Base-by-base conservation (phyloP, 2,888 invertebrate genomes). In the Liodrosophila aerea region DNA sequence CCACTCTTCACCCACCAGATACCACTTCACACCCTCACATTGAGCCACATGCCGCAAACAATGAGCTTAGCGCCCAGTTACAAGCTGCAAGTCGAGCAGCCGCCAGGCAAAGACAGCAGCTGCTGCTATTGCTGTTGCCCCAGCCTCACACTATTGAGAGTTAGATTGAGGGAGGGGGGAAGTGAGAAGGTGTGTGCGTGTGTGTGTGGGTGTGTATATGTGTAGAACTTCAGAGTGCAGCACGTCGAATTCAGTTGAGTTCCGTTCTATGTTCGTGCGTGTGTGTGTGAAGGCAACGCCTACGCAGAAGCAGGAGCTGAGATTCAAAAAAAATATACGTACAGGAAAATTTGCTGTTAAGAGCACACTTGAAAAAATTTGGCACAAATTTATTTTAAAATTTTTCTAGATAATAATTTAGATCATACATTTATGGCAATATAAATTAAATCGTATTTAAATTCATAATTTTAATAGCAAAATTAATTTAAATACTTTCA, bases 301-400 rank as follows among this genome's bases (percentile, higher is more conserved):
- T 83, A 80, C 81, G 77, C 59, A 70, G 52, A 36, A 40, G 22
- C 22, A 22, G 5, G 22, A 18, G 31, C 7, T 18, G 18, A 36
- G 34, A 16, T 43, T 34, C 34, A 61, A 63, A 73, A 76, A 81
- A 84, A 82, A 81, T 85, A 73, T 85, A 75, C 85, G n/a, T n/a
- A n/a, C n/a, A n/a, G n/a, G 85, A 81, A 65, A 82, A 85, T 76
- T 66, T 73, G 64, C 75, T 64, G 82, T 75, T 82, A 75, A 82
- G 82, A 73, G 75, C 62, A 64, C 52, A 31, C 45, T 60, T 70
- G 51, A 59, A 54, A n/a, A n/a, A n/a, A n/a, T n/a, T n/a, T n/a
- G n/a, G n/a, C n/a, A n/a, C n/a, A n/a, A n/a, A n/a, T n/a, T n/a
- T n/a, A n/a, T n/a, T n/a, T n/a, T n/a, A n/a, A n/a, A n/a, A n/a